phyloP scores from a whole-genome alignment of 2,888 invertebrate genomes.

The Notocelia uddmanniana region DNA sequence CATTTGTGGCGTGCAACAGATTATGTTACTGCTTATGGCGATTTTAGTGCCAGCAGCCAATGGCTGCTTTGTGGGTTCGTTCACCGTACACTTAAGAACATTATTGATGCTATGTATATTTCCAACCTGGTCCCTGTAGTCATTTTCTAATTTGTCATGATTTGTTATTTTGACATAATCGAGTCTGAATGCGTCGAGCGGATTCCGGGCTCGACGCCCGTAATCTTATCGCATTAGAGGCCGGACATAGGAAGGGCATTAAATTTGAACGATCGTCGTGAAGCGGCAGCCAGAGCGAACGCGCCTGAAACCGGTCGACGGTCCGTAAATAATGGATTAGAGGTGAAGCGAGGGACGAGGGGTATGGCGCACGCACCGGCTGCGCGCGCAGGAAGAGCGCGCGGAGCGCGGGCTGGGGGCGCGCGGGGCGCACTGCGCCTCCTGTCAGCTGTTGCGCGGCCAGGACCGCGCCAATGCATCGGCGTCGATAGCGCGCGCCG shows the following conservation, averaged over 20 bases:
- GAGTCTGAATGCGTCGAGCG: constrained; percentile 47
- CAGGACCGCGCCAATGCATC: constrained; percentile 83
- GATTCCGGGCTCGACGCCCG: constrained; percentile 61
- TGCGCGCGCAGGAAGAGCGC: constrained; percentile 69
- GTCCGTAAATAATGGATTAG: constrained; percentile 86
- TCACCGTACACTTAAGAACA: constrained; percentile 56
- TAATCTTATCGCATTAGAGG: constrained; percentile 83
- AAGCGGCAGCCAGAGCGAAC: constrained; percentile 77
- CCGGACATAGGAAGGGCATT: constrained; percentile 86
- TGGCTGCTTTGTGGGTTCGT: constrained; percentile 64
- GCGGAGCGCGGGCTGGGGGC: constrained; percentile 57
- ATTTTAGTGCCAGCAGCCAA: constrained; percentile 69
- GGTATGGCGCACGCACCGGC: constrained; percentile 77
- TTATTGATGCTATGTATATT: constrained; percentile 54
- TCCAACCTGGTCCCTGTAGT: constrained; percentile 58
- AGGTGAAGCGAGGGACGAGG: constrained; percentile 75
- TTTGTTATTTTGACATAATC: constrained; percentile 20
- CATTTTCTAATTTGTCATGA: constrained; percentile 19
- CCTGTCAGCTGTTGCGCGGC: constrained; percentile 85
- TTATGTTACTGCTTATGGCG: constrained; percentile 66
- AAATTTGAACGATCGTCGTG: constrained; percentile 82
- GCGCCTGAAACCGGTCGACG: constrained; percentile 84
- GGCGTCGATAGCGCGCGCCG: constrained; percentile 78
- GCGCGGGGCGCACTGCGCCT: constrained; percentile 75
- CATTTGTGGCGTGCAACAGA: constrained; percentile 69